These are phyloP conservation scores for Potorous gilbertii DNA, from an alignment of 2,797 vertebrate species.

Conservation along the genomic window DNA sequence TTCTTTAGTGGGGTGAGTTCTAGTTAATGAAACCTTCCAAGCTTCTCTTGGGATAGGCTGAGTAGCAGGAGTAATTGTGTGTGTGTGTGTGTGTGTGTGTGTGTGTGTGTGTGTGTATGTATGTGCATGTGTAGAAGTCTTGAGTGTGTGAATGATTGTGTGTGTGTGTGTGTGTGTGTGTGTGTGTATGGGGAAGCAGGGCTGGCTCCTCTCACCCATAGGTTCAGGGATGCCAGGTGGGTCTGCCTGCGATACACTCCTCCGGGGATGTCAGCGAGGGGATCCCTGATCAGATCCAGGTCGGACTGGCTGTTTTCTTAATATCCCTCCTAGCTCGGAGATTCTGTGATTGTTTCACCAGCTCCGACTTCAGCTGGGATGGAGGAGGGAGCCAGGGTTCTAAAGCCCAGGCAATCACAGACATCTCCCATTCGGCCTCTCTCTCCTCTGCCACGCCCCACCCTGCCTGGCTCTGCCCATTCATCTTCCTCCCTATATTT, in stretches of 20 bases:
- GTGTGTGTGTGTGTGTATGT: no score
- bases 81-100: no score
- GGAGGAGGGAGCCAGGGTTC: neutral
- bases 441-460: neutral
- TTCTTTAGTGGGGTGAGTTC: neutral
- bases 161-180: neutral
- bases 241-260: neutral
- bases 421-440: neutral
- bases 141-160: no score
- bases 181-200: neutral
- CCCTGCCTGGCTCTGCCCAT: neutral
- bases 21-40: neutral
- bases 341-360: neutral
- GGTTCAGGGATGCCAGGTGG: neutral
- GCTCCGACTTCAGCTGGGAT: neutral
- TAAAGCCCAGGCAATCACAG: neutral
- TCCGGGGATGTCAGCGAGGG: no score
- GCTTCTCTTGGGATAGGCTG: neutral
- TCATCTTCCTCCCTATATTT: neutral
- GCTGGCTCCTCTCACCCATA: neutral
- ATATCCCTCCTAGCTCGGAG: neutral
- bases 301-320: neutral
- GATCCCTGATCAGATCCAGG: neutral
- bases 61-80: neutral
- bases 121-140: no score